Evolutionary conservation across 92 coral and sea anemone genomes (phyloP).

Genomic region (Epizoanthus scotinus): DNA sequence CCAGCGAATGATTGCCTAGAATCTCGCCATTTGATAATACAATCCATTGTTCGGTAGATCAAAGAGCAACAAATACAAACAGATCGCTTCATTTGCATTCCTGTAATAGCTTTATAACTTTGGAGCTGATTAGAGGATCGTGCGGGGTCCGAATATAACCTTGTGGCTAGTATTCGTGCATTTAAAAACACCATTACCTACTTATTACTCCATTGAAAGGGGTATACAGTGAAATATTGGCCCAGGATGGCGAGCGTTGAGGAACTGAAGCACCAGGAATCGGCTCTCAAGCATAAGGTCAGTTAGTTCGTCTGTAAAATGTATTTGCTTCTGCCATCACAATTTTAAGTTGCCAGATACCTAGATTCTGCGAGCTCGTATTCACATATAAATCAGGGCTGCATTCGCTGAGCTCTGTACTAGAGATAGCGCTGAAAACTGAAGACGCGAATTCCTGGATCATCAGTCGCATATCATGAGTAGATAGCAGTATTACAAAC

Average conservation of each 20-base stretch:
- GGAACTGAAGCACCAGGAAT: slow-evolving; percentile 38
- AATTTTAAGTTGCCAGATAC: neutral
- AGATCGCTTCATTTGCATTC: slow-evolving; percentile 43
- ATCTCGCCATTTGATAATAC: slow-evolving; percentile 24
- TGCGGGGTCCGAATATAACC: slow-evolving; percentile 8
- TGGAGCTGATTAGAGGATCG: slow-evolving; percentile 35
- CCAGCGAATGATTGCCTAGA: slow-evolving; percentile 29
- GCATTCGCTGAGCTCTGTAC: neutral
- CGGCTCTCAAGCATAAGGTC: slow-evolving; percentile 33
- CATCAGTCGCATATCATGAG: neutral
- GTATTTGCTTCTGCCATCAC: slow-evolving; percentile 12
- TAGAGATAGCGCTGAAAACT: neutral
- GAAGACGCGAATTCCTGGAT: neutral
- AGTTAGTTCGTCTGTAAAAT: slow-evolving; percentile 5
- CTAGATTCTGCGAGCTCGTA: neutral
- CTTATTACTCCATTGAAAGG: neutral
- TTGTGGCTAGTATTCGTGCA: slow-evolving; percentile 14
- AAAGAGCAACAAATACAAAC: slow-evolving; percentile 19
- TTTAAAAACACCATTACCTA: neutral
- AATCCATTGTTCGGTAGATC: slow-evolving; percentile 34
- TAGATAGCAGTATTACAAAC: neutral
- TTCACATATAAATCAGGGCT: neutral
- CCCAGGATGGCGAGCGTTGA: slow-evolving; percentile 31
- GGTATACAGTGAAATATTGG: slow-evolving; percentile 9
- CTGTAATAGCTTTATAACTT: slow-evolving; percentile 37